Conservation (phyloP, 2,797 vertebrate species). For the Pampus argenteus region DNA sequence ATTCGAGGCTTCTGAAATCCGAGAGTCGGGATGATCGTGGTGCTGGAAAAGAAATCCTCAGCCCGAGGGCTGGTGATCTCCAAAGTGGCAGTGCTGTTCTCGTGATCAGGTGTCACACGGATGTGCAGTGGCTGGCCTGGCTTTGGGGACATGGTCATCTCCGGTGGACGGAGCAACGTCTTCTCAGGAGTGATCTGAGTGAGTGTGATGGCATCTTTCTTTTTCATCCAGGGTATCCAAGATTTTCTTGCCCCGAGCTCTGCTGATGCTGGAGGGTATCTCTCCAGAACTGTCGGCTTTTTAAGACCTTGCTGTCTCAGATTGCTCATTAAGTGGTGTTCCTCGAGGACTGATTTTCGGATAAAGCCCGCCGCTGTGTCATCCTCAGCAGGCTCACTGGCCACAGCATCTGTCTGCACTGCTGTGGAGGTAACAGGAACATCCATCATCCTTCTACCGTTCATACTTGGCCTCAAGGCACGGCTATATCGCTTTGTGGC, state of each 20-base stretch:
- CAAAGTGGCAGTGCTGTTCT: conserved; percentile 92
- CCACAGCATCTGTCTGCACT: conserved; percentile 89
- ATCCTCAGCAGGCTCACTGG: conserved; percentile 85
- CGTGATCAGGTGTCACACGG: conserved; percentile 92
- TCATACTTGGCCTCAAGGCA: conserved; percentile 90
- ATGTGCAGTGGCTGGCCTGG: conserved; percentile 94
- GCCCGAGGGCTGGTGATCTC: conserved; percentile 94
- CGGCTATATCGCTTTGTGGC: conserved; percentile 92
- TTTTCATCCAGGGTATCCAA: conserved; percentile 95
- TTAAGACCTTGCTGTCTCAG: conserved; percentile 90
- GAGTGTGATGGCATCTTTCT: conserved; percentile 84
- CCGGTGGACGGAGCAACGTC: conserved; percentile 70
- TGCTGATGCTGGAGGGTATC: conserved; percentile 90
- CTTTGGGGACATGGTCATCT: conserved; percentile 87
- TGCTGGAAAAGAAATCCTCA: conserved; percentile 96
- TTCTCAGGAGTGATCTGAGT: conserved; percentile 77
- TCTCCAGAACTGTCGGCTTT: conserved; percentile 90
- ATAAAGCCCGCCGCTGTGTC: conserved; percentile 95
- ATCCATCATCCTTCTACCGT: conserved; percentile 91
- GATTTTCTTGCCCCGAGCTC: conserved; percentile 88
- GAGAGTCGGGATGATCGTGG: conserved; percentile 95
- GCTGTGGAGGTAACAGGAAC: conserved; percentile 90
- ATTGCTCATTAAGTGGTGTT: conserved; percentile 96
- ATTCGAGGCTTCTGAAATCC: conserved; percentile 94
- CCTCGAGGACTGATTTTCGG: conserved; percentile 93